Conservation (phyloP, 1,140 invertebrate genomes). For the Cardiocondyla obscurior region DNA sequence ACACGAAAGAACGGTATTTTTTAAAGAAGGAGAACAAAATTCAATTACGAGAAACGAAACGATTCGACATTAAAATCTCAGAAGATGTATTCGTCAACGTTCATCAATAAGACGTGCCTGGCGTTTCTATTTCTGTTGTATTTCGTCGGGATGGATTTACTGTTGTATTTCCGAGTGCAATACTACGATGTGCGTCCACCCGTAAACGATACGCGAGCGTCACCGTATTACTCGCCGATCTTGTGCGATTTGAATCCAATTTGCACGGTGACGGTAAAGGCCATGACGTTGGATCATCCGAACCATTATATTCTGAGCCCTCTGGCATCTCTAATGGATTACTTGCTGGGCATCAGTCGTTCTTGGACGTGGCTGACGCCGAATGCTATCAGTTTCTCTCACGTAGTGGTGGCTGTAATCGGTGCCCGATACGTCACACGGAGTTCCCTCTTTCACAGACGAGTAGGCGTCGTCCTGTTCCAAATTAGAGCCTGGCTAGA, state of each 20-base stretch:
- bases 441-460: constrained; percentile 87
- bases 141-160: constrained; percentile 86
- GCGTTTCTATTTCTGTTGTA: constrained; percentile 81
- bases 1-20: background rate
- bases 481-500: constrained; percentile 91
- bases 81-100: constrained; percentile 21
- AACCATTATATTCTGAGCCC: constrained; percentile 92
- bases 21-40: background rate
- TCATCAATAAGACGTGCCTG: constrained; percentile 48
- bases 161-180: constrained; percentile 86
- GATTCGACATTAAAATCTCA: background rate
- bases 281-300: constrained; percentile 89
- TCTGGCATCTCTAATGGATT: constrained; percentile 87
- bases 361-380: constrained; percentile 88
- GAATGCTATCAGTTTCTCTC: constrained; percentile 90
- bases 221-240: constrained; percentile 83
- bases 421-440: constrained; percentile 88
- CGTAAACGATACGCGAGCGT: constrained; percentile 53
- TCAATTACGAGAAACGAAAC: background rate
- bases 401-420: constrained; percentile 88
- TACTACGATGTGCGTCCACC: constrained; percentile 83
- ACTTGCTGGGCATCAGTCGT: constrained; percentile 86
- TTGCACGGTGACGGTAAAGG: constrained; percentile 90
- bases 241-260: constrained; percentile 89
- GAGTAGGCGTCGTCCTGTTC: constrained; percentile 89